Base-by-base conservation (phyloP, 1,140 invertebrate genomes). In the Rhynchophorus ferrugineus region DNA sequence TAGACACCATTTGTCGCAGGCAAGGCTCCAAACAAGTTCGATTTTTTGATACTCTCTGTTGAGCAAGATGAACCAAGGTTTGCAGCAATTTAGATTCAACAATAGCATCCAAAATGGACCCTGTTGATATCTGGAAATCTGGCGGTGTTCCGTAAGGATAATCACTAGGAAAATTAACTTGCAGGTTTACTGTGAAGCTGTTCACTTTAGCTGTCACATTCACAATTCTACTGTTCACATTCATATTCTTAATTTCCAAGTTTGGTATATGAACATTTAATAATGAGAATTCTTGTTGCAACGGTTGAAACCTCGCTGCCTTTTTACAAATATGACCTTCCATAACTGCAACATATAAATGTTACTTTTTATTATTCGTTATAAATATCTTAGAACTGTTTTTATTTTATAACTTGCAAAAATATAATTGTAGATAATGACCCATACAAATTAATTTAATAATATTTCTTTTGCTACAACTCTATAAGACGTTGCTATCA, bases 201-300 rank as follows among this genome's bases (percentile, higher is more conserved):
- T 84, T 86, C 17, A 81, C 79, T 38, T 79, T 78, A 1, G 84
- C 84, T 38, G 81, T 83, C 20, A 91, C 86, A 2, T 80, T 83
- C 49, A 85, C 88, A 44, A 74, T 79, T 41, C 90, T 79, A 49
- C 82, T 82, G 11, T 79, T 72, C 3, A 79, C 77, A 63, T 87
- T 82, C 68, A 87, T 79, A 60, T 82, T 81, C 50, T 77, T 74
- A 51, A 93, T 80, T 60, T 84, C 82, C 41, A 91, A 80, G 62
- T 92, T 87, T 35, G 87, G 85, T 66, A 92, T 91, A 67, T 91
- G 88, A 9, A 86, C 82, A 69, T 91, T 91, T 21, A 91, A 76
- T 29, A 92, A 72, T 5, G 85, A 88, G 72, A 93, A 94, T 71
- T 93, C 90, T 72, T 92, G 88, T 64, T 90, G 82, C 8, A 90